Base-by-base conservation (phyloP, 2,797 vertebrate genomes). In the Danio albolineatus region DNA sequence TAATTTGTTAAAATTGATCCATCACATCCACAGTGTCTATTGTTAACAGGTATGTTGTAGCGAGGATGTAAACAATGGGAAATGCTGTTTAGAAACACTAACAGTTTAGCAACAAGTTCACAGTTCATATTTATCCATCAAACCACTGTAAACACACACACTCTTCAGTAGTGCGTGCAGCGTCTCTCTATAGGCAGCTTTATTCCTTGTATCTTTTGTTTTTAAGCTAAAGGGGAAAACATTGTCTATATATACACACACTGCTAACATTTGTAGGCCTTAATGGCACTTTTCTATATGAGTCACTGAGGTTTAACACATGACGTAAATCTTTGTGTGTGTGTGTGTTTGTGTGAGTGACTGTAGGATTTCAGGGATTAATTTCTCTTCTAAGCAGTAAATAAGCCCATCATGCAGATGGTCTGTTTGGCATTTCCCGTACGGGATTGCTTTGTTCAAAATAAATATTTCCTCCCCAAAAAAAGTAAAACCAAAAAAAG, bases 351-450 rank as follows among this genome's bases (percentile, higher is more conserved):
- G 43, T 16, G 0, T 12, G 19, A 19, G 38, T 14, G 43, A 9
- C 36, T 16, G 10, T 57, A 5, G 21, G 36, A 51, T 80, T 69
- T 67, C 44, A 57, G 44, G 60, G 70, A 66, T 80, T 73, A 28
- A 46, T 73, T 57, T 80, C 16, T 71, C 48, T 39, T 44, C 59
- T 51, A 36, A 10, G 19, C 13, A n/a, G 65, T 78, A 53, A 79
- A 72, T 79, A 79, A 79, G 48, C 67, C 38, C 39, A 49, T 71
- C 14, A 48, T 39, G 70, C 60, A 72, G 60, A 78, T 78, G 67
- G 28, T 73, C 61, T 66, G 5, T 48, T 67, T 78, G 6, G 4
- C 14, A 1, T 61, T 17, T 43, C 41, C 70, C n/a, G 14, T 61
- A 56, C 38, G 21, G 53, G 44, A 43, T 4, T 17, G 19, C 1